These are phyloP conservation scores for Conus canariensis DNA, from an alignment of 2,888 invertebrate genomes.

Conservation along the genomic window DNA sequence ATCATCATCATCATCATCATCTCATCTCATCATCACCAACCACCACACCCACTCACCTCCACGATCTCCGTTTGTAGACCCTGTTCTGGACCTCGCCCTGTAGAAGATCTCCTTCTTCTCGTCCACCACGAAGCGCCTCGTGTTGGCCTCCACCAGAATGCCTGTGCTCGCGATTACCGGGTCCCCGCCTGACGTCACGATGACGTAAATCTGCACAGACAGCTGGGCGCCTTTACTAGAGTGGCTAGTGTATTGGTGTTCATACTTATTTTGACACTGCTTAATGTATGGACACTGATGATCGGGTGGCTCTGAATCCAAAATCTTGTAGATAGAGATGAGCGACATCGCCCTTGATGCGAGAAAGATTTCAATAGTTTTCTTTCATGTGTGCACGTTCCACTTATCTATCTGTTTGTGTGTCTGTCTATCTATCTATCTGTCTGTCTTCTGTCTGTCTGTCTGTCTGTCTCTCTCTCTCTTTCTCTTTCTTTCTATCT, in stretches of 20 bases:
- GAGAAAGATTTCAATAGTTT: too few species aligned
- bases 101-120: conserved; percentile 90
- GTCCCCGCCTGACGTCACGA: conserved; percentile 81
- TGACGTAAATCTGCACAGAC: conserved; percentile 77
- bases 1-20: too few species aligned
- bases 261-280: too few species aligned
- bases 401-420: neutral
- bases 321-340: too few species aligned
- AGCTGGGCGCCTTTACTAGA: too few species aligned
- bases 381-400: too few species aligned
- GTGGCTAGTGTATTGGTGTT: too few species aligned
- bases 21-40: too few species aligned
- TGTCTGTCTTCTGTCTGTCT: neutral
- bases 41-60: conserved; percentile 65
- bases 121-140: conserved; percentile 89
- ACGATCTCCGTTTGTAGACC: conserved; percentile 90
- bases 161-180: conserved; percentile 94
- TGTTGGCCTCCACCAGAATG: conserved; percentile 91
- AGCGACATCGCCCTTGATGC: too few species aligned
- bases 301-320: too few species aligned
- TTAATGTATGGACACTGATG: too few species aligned
- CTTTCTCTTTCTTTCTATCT: neutral
- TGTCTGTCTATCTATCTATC: neutral
- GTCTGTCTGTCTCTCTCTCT: neutral
- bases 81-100: conserved; percentile 93